Evolutionary conservation across 37 sponge, comb jelly and placozoan genomes (phyloP).

Genomic region (Theonella swinhoei): DNA sequence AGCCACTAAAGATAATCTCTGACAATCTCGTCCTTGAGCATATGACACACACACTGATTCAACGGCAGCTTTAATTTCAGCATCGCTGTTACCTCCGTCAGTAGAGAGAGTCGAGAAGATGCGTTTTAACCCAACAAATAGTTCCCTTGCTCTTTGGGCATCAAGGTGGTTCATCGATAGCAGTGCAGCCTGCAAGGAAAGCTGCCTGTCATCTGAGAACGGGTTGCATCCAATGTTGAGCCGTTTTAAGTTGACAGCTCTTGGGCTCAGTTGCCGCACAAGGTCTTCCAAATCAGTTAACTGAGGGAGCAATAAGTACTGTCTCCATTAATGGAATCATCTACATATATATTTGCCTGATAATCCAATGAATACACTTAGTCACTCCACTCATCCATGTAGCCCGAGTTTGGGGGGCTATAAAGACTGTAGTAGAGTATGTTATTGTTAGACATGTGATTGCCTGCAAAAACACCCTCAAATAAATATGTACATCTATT

Average conservation of each 20-base stretch:
- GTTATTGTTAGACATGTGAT: too few relatives aligned
- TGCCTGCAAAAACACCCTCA: too few relatives aligned
- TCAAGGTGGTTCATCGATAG: background rate
- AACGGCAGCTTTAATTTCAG: background rate
- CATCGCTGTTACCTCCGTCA: background rate
- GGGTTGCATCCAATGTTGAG: slow-evolving; percentile 33
- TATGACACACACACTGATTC: background rate
- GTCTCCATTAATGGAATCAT: background rate
- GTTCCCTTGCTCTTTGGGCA: background rate
- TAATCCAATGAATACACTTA: too few relatives aligned
- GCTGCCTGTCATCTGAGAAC: slow-evolving; percentile 10
- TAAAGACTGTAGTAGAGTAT: too few relatives aligned
- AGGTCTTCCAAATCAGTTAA: slow-evolving; percentile 3
- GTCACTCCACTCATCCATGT: too few relatives aligned
- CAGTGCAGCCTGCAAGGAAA: background rate
- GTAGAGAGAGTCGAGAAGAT: background rate
- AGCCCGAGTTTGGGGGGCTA: too few relatives aligned
- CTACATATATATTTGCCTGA: background rate
- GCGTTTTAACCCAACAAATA: background rate
- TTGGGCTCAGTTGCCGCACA: background rate
- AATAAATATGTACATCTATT: too few relatives aligned
- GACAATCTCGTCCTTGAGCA: background rate
- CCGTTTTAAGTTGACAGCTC: background rate
- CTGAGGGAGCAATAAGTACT: background rate
- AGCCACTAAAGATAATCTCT: background rate